These are phyloP conservation scores for Biston stratarius DNA, from an alignment of 2,888 invertebrate species.

Conservation along the genomic window DNA sequence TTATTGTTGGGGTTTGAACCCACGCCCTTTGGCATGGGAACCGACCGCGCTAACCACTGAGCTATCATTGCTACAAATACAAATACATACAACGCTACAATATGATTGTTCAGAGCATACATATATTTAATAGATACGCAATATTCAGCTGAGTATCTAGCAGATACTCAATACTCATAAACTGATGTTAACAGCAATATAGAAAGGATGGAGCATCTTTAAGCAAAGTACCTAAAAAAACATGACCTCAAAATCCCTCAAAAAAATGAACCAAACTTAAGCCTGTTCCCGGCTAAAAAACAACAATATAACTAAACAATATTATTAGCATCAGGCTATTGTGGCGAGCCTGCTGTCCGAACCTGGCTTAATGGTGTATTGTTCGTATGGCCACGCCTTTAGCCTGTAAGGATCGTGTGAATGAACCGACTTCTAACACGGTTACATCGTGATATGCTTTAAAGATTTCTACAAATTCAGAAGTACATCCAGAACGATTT, in stretches of 20 bases:
- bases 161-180: no score
- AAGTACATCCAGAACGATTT: neutral
- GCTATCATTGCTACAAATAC: no score
- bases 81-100: no score
- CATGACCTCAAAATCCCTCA: conserved; percentile 14
- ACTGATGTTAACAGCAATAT: neutral
- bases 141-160: no score
- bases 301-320: conserved; percentile 18
- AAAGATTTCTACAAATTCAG: neutral
- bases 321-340: conserved; percentile 12
- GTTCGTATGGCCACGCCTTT: conserved; percentile 46
- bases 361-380: conserved; percentile 44
- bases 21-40: no score
- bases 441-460: conserved; percentile 4
- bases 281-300: conserved; percentile 12
- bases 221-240: neutral
- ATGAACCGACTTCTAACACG: conserved; percentile 26
- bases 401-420: conserved; percentile 40
- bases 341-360: conserved; percentile 35
- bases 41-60: no score
- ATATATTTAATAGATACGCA: no score
- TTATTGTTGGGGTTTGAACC: no score
- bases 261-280: conserved; percentile 17
- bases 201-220: neutral
- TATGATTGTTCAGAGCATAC: no score